Evolutionary conservation across 2,888 invertebrate genomes (phyloP).

Genomic region (Drosophila seclusa): DNA sequence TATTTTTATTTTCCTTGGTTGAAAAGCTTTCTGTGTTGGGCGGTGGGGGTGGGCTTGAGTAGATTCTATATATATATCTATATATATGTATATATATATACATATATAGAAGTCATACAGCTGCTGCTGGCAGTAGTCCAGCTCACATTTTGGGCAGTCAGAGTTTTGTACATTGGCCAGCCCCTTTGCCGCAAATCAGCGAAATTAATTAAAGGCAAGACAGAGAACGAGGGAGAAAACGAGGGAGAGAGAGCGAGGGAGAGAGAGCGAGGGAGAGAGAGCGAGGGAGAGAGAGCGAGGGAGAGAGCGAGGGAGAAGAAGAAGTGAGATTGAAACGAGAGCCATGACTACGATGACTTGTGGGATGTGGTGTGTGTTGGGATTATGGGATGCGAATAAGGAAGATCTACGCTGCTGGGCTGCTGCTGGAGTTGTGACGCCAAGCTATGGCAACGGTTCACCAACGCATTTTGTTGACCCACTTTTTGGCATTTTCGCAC

Average conservation of each 20-base stretch:
- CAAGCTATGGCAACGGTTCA: slow-evolving; percentile 24
- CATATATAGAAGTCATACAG: slow-evolving; percentile 8
- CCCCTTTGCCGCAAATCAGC: slow-evolving; percentile 33
- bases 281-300: neutral
- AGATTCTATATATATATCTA: neutral
- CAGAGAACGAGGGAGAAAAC: slow-evolving; percentile 15
- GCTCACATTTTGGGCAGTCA: slow-evolving; percentile 12
- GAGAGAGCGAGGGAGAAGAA: neutral
- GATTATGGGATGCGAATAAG: neutral
- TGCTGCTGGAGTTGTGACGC: slow-evolving; percentile 12
- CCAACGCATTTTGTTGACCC: slow-evolving; percentile 43
- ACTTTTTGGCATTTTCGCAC: slow-evolving; percentile 17
- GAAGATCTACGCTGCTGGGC: slow-evolving; percentile 5
- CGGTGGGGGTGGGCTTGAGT: neutral
- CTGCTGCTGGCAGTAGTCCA: slow-evolving; percentile 26
- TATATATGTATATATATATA: neutral
- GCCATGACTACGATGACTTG: neutral
- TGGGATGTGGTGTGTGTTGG: neutral
- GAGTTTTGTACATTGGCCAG: slow-evolving; percentile 1
- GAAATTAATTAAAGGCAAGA: slow-evolving; percentile 79
- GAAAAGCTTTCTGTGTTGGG: neutral
- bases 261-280: too few relatives aligned
- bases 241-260: neutral
- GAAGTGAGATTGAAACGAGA: neutral
- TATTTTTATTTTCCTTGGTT: neutral